Conservation (phyloP, 1,140 invertebrate genomes). For the Drosophila micromelanica region DNA sequence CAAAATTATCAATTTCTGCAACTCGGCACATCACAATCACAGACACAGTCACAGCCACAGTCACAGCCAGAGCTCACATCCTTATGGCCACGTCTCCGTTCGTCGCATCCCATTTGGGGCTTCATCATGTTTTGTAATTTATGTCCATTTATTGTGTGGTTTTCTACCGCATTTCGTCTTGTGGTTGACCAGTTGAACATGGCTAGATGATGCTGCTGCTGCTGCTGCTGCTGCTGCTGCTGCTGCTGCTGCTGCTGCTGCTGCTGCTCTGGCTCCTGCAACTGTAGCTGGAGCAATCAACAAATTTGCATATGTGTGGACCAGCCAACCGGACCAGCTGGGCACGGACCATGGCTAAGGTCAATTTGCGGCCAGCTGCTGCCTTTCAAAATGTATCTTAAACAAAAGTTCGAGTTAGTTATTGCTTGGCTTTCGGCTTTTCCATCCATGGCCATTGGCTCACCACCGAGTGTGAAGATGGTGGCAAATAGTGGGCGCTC, state of each 20-base stretch:
- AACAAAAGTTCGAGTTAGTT: constrained; percentile 43
- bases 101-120: constrained; percentile 21
- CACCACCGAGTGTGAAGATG: neutral
- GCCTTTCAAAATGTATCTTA: constrained; percentile 42
- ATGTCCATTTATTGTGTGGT: constrained; percentile 82
- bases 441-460: constrained; percentile 10
- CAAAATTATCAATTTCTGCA: constrained; percentile 45
- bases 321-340: constrained; percentile 14
- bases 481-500: constrained; percentile 2
- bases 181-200: constrained; percentile 56
- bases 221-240: too few species aligned
- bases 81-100: constrained; percentile 1
- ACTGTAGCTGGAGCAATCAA: constrained; percentile 61
- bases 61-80: constrained; percentile 3
- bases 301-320: constrained; percentile 73
- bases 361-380: constrained; percentile 63
- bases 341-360: constrained; percentile 25
- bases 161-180: constrained; percentile 71
- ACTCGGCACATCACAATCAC: constrained; percentile 11
- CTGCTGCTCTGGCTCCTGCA: constrained; percentile 24
- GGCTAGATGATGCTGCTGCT: constrained; percentile 14
- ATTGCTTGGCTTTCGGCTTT: constrained; percentile 1
- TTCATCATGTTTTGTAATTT: constrained; percentile 79
- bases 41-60: neutral
- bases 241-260: too few species aligned